Conservation (phyloP, 2,113 vertebrate species). For the Dipodomys merriami region DNA sequence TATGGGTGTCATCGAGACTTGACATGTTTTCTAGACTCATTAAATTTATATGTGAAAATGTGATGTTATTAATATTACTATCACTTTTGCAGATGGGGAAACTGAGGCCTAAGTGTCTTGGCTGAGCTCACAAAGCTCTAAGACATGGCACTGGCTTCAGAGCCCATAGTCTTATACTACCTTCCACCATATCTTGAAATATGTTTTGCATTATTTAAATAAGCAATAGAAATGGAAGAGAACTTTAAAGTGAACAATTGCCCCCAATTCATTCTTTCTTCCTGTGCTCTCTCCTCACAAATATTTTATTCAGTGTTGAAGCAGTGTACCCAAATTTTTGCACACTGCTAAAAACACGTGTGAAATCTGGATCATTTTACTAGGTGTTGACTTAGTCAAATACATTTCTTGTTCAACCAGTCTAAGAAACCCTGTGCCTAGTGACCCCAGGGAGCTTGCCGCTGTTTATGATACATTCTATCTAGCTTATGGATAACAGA, state of each 20-base stretch:
- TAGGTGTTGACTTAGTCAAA: constrained; percentile 38
- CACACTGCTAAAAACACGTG: neutral
- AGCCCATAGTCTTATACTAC: neutral
- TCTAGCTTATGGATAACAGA: neutral
- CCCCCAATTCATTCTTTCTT: neutral
- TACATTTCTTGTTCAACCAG: constrained; percentile 1
- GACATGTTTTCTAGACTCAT: neutral
- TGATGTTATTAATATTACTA: neutral
- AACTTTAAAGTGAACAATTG: neutral
- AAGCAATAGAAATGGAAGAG: neutral
- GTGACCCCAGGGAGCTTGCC: neutral
- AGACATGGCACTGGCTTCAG: neutral
- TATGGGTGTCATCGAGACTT: neutral
- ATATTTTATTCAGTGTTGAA: neutral
- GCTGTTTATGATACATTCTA: neutral
- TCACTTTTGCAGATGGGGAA: neutral
- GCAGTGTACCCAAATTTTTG: neutral
- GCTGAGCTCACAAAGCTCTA: neutral
- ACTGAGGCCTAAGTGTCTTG: neutral
- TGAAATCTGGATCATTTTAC: neutral
- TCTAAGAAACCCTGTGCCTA: neutral
- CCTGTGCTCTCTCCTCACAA: neutral
- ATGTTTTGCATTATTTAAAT: neutral
- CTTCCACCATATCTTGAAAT: neutral
- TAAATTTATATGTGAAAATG: neutral